Base-by-base conservation (phyloP, 2,888 invertebrate species). In the Apotomis betuletana region DNA sequence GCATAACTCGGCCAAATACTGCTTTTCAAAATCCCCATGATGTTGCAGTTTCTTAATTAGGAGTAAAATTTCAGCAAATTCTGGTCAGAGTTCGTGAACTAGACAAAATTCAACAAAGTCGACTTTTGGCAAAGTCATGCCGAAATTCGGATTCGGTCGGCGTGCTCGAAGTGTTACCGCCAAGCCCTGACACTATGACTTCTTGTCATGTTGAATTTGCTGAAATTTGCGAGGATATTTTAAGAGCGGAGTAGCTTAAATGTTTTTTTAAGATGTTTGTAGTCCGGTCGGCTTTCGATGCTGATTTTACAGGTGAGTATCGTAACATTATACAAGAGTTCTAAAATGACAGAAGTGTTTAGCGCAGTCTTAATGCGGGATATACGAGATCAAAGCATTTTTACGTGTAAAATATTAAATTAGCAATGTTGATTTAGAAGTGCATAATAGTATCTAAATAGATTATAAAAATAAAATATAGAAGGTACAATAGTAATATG, bases 11-110 rank as follows among this genome's bases (percentile, higher is more conserved):
- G 41, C 41, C 15, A 63, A 55, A 15, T 51, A 52, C 54, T 46
- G 44, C 13, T 13, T 57, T 44, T 15, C 52, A 52, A 15, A 70
- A 15, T 58, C 13, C 46, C 9, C 60, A 52, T 65, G 59, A 70
- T 9, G 46, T 12, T 36, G 46, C 54, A 65, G 65, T 65, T 70
- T 70, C 70, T 59, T 70, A 59, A 70, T 64, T 59, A 70, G 64
- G 27, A 70, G 59, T 70, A 44, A 70, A 51, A 46, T 46, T 64
- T 70, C 59, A 63, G 44, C 58, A 64, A 63, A 51, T 67, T 67
- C 58, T 55, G 67, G 58, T 59, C 44, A 4, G 60, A 60, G 52
- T 44, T 54, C 44, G 60, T 52, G 54, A 68, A 54, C 59, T 54
- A 68, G 59, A 60, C 54, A 44, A 44, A 52, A 68, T 68, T 68